A percentile compares a stretch with the other conserved stretches of the same genome.
Conservation (phyloP, 2,113 vertebrate species). For the Labeo catla region DNA sequence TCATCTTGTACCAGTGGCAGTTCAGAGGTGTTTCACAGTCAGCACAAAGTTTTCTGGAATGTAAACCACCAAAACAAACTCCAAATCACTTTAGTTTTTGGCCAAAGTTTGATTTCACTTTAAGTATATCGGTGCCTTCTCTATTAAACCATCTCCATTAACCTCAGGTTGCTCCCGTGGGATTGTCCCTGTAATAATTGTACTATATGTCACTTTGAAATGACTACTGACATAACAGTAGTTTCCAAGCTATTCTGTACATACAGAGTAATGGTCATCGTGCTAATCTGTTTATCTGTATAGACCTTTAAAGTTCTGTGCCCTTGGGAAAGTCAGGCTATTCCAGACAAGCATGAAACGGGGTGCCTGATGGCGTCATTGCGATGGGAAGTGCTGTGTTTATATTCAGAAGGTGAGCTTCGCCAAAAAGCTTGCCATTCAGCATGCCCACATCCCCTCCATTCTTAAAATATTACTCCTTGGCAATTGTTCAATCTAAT, state of each 20-base stretch:
- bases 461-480: conserved; percentile 57
- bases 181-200: background rate
- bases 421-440: conserved; percentile 40
- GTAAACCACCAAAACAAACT: background rate
- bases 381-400: conserved; percentile 26
- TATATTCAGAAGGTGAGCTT: conserved; percentile 44
- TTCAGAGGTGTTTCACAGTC: background rate
- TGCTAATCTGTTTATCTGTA: conserved; percentile 13
- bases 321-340: conserved; percentile 50
- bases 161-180: background rate
- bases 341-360: conserved; percentile 37
- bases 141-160: background rate
- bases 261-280: background rate
- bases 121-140: background rate
- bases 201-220: conserved; percentile 10
- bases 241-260: background rate
- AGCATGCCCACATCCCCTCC: conserved; percentile 30
- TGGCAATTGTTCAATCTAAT: conserved; percentile 68
- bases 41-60: background rate
- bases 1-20: background rate
- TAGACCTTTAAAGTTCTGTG: conserved; percentile 46
- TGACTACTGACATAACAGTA: background rate
- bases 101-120: background rate
- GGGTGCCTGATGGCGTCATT: conserved; percentile 44
- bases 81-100: background rate